Conservation (phyloP, 2,113 vertebrate species). For the Dolichallabes microphthalmus region DNA sequence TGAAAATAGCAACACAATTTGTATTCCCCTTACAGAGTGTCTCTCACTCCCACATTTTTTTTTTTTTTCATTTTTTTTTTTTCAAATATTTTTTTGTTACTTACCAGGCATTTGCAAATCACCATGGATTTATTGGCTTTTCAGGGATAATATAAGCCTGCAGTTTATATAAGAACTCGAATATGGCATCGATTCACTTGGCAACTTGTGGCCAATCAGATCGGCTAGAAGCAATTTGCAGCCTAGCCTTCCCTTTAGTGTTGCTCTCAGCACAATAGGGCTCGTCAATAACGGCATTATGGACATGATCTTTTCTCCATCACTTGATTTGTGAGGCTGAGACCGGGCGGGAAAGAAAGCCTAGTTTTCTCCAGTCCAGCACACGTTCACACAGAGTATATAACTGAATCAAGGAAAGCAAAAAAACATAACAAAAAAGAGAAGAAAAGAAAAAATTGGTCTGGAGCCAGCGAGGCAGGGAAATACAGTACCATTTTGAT, state of each 20-base stretch:
- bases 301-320: conserved; percentile 42
- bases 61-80: conserved; percentile 39
- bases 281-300: conserved; percentile 40
- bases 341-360: conserved; percentile 16
- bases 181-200: conserved; percentile 43
- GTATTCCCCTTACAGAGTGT: conserved; percentile 42
- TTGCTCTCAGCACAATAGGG: conserved; percentile 38
- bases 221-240: conserved; percentile 46
- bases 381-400: conserved; percentile 27
- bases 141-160: conserved; percentile 55
- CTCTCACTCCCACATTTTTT: conserved; percentile 6
- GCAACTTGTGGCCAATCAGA: conserved; percentile 42
- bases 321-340: conserved; percentile 44
- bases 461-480: conserved; percentile 42
- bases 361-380: neutral
- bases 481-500: conserved; percentile 51
- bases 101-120: conserved; percentile 59
- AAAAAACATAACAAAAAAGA: conserved; percentile 12
- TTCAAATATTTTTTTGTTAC: conserved; percentile 33
- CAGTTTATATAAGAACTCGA: conserved; percentile 54
- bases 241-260: conserved; percentile 1
- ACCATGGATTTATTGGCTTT: conserved; percentile 60
- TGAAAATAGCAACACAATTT: conserved; percentile 62
- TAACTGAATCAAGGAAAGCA: conserved; percentile 45
- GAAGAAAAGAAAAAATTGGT: conserved; percentile 16